phyloP scores from a whole-genome alignment of 1,140 invertebrate genomes.

The Neelides sp. region DNA sequence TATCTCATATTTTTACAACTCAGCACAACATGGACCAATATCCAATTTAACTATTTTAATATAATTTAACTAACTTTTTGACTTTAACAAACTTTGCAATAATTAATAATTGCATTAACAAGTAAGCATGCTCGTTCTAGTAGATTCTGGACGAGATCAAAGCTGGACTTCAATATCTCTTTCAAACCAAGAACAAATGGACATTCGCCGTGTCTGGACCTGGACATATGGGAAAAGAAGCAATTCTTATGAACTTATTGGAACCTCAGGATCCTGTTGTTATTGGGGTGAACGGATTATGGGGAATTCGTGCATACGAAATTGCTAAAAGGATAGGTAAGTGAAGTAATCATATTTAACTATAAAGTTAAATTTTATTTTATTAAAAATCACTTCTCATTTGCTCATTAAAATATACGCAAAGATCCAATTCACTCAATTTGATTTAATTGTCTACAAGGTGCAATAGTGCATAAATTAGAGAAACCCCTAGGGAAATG shows the following conservation, averaged over 20 bases:
- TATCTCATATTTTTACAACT: not conserved
- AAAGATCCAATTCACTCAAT: too few species aligned
- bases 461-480: constrained; percentile 36
- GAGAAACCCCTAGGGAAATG: constrained; percentile 41
- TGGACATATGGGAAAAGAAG: constrained; percentile 72
- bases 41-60: too few species aligned
- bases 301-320: constrained; percentile 60
- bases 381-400: too few species aligned
- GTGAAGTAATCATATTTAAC: too few species aligned
- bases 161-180: constrained; percentile 62
- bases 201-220: constrained; percentile 65
- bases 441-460: too few species aligned
- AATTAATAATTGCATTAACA: too few species aligned
- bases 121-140: constrained; percentile 12
- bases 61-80: too few species aligned
- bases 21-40: too few species aligned
- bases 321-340: constrained; percentile 52
- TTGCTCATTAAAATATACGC: too few species aligned
- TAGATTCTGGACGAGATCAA: constrained; percentile 78
- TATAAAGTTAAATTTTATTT: too few species aligned
- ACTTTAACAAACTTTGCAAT: too few species aligned
- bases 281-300: constrained; percentile 61
- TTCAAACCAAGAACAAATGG: constrained; percentile 66
- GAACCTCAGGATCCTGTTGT: constrained; percentile 60
- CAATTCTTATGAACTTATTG: constrained; percentile 61